Evolutionary conservation across 2,888 invertebrate genomes (phyloP).

Genomic region (Aelia acuminata): DNA sequence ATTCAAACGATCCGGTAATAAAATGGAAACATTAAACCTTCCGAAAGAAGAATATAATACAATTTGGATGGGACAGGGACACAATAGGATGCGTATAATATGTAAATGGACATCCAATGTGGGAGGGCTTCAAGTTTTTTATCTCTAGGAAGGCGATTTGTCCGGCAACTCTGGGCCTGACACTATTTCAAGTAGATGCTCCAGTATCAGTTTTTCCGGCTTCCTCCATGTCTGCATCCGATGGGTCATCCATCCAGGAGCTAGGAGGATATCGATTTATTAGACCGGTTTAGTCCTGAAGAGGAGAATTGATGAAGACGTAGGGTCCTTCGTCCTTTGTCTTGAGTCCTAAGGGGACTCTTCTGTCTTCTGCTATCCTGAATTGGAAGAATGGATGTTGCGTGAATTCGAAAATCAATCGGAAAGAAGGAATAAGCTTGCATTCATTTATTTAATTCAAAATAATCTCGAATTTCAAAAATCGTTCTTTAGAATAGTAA

Average conservation of each 20-base stretch:
- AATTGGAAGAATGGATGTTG: too few relatives aligned
- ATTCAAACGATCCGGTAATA: not conserved
- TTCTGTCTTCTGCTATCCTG: not conserved
- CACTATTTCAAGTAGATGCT: not conserved
- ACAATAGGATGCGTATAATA: constrained; percentile 48
- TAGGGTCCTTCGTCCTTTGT: not conserved
- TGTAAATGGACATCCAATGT: constrained; percentile 24
- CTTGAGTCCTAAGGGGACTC: not conserved
- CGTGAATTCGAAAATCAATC: too few relatives aligned
- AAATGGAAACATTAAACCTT: constrained; percentile 48
- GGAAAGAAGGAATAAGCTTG: too few relatives aligned
- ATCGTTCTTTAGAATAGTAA: too few relatives aligned
- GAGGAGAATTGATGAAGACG: constrained; percentile 33
- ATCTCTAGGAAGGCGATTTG: constrained; percentile 22
- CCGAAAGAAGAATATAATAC: constrained; percentile 41
- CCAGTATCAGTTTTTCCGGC: constrained; percentile 27
- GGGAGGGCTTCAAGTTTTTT: constrained; percentile 16
- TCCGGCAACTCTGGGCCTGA: constrained; percentile 30
- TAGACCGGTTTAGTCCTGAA: not conserved
- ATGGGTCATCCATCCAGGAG: constrained; percentile 34
- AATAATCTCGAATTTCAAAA: too few relatives aligned
- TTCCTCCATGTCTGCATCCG: not conserved
- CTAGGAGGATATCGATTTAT: constrained; percentile 31
- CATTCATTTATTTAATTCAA: too few relatives aligned
- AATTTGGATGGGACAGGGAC: constrained; percentile 27